A percentile compares a stretch with the other conserved stretches of the same genome.
These are phyloP conservation scores for Malthinus seriepunctatus DNA, from an alignment of 2,888 invertebrate species.

Conservation along the genomic window DNA sequence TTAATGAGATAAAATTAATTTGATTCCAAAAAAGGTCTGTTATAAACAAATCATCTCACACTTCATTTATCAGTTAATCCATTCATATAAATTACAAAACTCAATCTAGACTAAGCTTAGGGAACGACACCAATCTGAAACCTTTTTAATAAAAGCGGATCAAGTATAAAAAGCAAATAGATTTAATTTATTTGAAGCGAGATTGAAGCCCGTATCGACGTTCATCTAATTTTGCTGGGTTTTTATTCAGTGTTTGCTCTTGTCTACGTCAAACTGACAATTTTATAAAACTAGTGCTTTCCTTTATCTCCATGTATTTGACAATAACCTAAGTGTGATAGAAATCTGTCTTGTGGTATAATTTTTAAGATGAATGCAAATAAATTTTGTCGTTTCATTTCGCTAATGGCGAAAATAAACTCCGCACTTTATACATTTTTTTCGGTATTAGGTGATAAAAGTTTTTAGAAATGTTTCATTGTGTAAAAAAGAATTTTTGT, in stretches of 20 bases:
- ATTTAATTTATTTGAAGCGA: slow-evolving; percentile 43
- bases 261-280: slow-evolving; percentile 19
- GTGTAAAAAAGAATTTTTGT: too few species aligned
- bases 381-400: slow-evolving; percentile 37
- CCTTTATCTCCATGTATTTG: slow-evolving; percentile 14
- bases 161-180: slow-evolving; percentile 45
- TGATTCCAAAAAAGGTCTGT: neutral
- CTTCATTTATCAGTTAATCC: slow-evolving; percentile 22
- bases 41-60: slow-evolving; percentile 22
- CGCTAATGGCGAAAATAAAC: slow-evolving; percentile 36
- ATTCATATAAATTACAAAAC: slow-evolving; percentile 41
- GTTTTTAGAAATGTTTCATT: neutral
- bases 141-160: slow-evolving; percentile 46
- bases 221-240: slow-evolving; percentile 35
- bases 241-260: slow-evolving; percentile 36
- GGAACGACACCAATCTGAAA: slow-evolving; percentile 40
- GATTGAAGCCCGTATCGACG: slow-evolving; percentile 37
- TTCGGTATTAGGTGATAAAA: neutral
- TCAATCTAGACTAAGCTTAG: slow-evolving; percentile 43
- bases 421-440: slow-evolving; percentile 4
- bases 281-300: slow-evolving; percentile 19
- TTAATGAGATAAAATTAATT: neutral
- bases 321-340: slow-evolving; percentile 14
- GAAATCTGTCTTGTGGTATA: slow-evolving; percentile 23
- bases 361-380: slow-evolving; percentile 22